Evolutionary conservation across 2,113 vertebrate species (phyloP), one percentile per base, ranked within the genome.

Genomic region (Hyaena hyaena): DNA sequence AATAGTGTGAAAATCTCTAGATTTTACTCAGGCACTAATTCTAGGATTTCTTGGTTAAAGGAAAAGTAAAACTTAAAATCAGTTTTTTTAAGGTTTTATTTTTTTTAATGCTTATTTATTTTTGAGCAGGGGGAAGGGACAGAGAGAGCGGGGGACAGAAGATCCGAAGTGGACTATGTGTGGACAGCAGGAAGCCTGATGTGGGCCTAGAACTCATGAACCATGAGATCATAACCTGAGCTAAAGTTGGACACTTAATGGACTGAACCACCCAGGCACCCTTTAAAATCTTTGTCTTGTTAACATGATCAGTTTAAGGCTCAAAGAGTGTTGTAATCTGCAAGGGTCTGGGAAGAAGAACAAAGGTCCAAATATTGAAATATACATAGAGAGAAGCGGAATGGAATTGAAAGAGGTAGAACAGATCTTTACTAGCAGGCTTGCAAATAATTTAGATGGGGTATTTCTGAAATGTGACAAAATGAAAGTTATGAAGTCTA

Each of bases 391-490:
- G 28, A 87, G 2, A 24, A 86, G 26, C 26, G 71, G 19, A 48
- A 71, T 1, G 35, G 15, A 65, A 76, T 21, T 6, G 8, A 43
- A 90, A 68, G n/a, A 65, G 93, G 68, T 24, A 79, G 45, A 24
- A 4, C 4, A 84, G 7, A 35, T 14, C 33, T 69, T 48, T 68
- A 83, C 4, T 58, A 48, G 81, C 0, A 7, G 48, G 31, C 8
- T 24, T 55, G 2, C 4, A 63, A 65, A 79, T 24, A 65, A 55
- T 24, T 77, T 79, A 53, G 33, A 69, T 33, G 33, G 61, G 24
- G 10, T 66, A 50, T 7, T 80, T 93, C 87, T 48, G 6, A 97
- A 82, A 79, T 73, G 11, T 92, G 16, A 61, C 87, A 96, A 96
- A 80, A 55, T 31, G 5, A 55, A 90, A 89, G 66, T 55, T 79